These are phyloP conservation scores for Sycophaga agraensis DNA, from an alignment of 1,140 invertebrate species.

Conservation along the genomic window DNA sequence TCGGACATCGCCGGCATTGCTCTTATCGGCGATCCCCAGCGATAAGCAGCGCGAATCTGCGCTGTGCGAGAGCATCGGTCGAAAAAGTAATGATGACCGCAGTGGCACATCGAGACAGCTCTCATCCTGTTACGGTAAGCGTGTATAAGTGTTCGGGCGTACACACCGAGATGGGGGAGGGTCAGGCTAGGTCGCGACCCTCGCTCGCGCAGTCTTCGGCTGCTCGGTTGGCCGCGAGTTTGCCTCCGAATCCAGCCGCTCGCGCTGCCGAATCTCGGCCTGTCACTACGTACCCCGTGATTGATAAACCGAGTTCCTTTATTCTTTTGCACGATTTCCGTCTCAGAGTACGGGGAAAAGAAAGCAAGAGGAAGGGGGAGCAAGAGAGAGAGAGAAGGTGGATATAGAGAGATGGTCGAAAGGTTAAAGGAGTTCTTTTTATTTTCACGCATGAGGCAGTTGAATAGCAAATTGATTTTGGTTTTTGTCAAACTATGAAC, in stretches of 20 bases:
- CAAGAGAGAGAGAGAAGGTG: too few species aligned
- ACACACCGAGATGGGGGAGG: too few species aligned
- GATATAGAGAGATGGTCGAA: too few species aligned
- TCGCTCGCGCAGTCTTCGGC: neutral
- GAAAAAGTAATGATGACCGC: conserved; percentile 44
- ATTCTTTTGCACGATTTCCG: conserved; percentile 39
- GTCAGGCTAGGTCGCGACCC: conserved; percentile 29
- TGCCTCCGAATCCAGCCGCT: too few species aligned
- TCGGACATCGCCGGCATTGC: neutral
- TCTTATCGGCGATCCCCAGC: conserved; percentile 1
- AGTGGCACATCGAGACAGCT: neutral
- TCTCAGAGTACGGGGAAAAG: neutral
- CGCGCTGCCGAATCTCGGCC: conserved; percentile 45
- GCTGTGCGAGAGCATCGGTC: conserved; percentile 16
- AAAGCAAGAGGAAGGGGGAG: too few species aligned
- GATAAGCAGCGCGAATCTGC: conserved; percentile 2
- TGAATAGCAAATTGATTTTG: too few species aligned
- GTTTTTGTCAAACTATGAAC: too few species aligned
- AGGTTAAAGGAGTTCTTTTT: too few species aligned
- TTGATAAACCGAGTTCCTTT: conserved; percentile 44
- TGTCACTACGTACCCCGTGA: conserved; percentile 42
- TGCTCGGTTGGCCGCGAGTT: too few species aligned
- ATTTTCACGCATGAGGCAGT: too few species aligned
- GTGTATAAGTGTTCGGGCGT: neutral
- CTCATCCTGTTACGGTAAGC: neutral